Conservation (phyloP, 2,888 invertebrate genomes). For the Drosophila eohydei region DNA sequence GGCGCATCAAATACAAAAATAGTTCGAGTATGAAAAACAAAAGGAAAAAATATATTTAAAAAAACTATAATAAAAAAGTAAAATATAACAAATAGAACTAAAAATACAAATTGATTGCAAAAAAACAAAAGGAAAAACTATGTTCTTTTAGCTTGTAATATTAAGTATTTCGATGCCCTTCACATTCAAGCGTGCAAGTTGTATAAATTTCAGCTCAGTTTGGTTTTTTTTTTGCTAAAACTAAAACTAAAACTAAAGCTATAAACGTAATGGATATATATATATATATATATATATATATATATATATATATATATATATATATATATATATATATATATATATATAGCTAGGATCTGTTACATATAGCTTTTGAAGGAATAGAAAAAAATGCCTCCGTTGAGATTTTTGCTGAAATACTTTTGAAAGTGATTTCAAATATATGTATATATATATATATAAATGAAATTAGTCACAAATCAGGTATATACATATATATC, state of each 20-base stretch:
- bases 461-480: conserved; percentile 76
- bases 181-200: conserved; percentile 66
- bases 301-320: conserved; percentile 12
- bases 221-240: neutral
- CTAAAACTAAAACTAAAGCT: conserved; percentile 9
- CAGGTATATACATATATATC: conserved; percentile 39
- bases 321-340: neutral
- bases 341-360: conserved; percentile 7
- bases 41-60: conserved; percentile 1
- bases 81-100: conserved; percentile 26
- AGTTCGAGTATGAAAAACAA: conserved; percentile 31
- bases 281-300: conserved; percentile 2
- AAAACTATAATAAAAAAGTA: neutral
- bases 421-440: conserved; percentile 8
- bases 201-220: conserved; percentile 16
- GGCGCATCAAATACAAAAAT: conserved; percentile 44
- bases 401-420: conserved; percentile 33
- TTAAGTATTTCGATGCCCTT: conserved; percentile 28
- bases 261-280: conserved; percentile 14
- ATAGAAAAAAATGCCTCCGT: conserved; percentile 67
- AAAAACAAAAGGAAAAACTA: neutral
- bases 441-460: conserved; percentile 8
- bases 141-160: conserved; percentile 2
- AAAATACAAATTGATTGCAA: conserved; percentile 30
- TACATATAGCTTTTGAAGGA: conserved; percentile 1